Evolutionary conservation across 1,140 invertebrate genomes (phyloP).

Genomic region (Nilaparvata lugens): DNA sequence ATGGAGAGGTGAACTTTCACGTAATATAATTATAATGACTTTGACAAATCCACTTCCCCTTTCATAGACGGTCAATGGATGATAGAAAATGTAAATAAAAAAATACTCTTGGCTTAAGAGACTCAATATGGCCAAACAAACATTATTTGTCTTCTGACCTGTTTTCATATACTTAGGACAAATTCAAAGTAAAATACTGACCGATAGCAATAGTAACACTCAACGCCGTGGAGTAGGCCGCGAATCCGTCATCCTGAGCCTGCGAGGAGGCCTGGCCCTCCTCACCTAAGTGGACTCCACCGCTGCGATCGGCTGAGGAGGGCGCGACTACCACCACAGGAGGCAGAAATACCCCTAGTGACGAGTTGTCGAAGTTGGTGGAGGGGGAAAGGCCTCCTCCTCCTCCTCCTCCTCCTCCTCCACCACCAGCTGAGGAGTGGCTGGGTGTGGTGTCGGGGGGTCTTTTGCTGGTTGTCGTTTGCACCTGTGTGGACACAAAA

Average conservation of each 20-base stretch:
- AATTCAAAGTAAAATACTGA: too few species aligned
- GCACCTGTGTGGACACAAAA: too few species aligned
- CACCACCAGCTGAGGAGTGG: slow-evolving; percentile 27
- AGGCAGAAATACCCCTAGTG: slow-evolving; percentile 14
- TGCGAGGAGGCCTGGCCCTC: slow-evolving; percentile 11
- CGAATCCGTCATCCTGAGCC: slow-evolving; percentile 71
- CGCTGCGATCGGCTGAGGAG: slow-evolving; percentile 24
- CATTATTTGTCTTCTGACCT: too few species aligned
- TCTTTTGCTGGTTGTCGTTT: slow-evolving; percentile 35
- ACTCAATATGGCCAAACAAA: too few species aligned
- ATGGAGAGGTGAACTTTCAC: too few species aligned
- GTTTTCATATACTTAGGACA: too few species aligned
- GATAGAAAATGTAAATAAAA: too few species aligned
- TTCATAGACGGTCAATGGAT: too few species aligned
- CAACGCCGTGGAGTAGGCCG: slow-evolving; percentile 76
- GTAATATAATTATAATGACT: too few species aligned
- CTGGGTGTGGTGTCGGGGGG: slow-evolving; percentile 36
- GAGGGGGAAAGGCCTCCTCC: slow-evolving; percentile 6
- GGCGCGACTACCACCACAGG: slow-evolving; percentile 27
- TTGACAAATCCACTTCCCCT: too few species aligned
- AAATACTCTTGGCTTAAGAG: too few species aligned
- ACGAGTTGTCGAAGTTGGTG: slow-evolving; percentile 2
- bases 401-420: neutral
- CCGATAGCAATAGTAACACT: slow-evolving; percentile 92
- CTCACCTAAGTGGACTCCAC: slow-evolving; percentile 9